Evolutionary conservation across 2,888 invertebrate genomes (phyloP).

Genomic region (Serrognathus titanus): DNA sequence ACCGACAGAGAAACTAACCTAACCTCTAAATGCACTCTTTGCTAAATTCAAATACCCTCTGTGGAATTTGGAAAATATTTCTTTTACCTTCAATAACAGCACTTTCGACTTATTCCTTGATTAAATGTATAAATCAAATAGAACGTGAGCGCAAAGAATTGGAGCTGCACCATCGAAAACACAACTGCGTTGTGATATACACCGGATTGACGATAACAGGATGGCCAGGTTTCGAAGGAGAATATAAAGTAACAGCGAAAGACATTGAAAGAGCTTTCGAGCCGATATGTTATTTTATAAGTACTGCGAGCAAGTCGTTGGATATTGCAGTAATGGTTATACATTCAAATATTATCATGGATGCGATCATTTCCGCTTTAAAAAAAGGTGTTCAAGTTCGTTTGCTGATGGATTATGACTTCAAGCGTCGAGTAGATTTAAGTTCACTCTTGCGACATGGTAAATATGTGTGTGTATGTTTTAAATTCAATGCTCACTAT

Average conservation of each 20-base stretch:
- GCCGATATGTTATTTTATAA: constrained; percentile 38
- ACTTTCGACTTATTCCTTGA: too few species aligned
- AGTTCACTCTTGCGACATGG: not conserved
- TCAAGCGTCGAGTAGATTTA: constrained; percentile 29
- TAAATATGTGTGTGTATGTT: not conserved
- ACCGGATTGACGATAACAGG: constrained; percentile 28
- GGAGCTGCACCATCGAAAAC: constrained; percentile 31
- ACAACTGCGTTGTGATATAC: constrained; percentile 40
- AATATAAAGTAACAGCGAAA: constrained; percentile 6
- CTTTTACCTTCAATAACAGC: too few species aligned
- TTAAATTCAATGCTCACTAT: not conserved
- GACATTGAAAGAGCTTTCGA: constrained; percentile 30
- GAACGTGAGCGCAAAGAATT: constrained; percentile 23
- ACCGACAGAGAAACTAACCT: too few species aligned
- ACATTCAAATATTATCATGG: constrained; percentile 26
- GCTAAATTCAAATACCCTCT: too few species aligned
- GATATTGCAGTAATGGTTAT: constrained; percentile 39
- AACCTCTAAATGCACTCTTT: too few species aligned
- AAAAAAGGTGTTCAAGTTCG: constrained; percentile 36
- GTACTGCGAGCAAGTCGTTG: constrained; percentile 32
- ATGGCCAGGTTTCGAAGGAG: constrained; percentile 29
- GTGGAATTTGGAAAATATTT: too few species aligned
- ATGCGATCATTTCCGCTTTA: constrained; percentile 30
- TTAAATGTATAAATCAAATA: too few species aligned
- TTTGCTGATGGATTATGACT: constrained; percentile 36